phyloP scores from a whole-genome alignment of 2,888 invertebrate genomes.

The Anorthoa munda region DNA sequence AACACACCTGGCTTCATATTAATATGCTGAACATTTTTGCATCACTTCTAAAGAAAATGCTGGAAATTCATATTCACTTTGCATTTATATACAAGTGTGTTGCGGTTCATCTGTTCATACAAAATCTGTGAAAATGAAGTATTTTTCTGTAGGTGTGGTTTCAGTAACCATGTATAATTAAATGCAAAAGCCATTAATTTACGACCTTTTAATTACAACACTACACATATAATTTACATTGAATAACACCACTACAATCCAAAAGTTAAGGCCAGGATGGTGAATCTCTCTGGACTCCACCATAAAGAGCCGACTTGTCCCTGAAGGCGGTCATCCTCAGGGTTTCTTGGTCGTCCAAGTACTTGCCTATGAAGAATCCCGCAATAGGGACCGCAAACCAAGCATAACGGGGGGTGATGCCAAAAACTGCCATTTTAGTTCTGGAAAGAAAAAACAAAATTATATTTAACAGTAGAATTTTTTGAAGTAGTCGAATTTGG shows the following conservation, averaged over 20 bases:
- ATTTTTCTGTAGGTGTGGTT: background rate
- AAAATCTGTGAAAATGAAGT: too few relatives aligned
- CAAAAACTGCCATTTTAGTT: slow-evolving; percentile 89
- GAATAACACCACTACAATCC: slow-evolving; percentile 24
- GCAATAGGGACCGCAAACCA: slow-evolving; percentile 89
- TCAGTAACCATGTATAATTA: background rate
- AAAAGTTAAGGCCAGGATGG: slow-evolving; percentile 93
- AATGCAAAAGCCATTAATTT: background rate
- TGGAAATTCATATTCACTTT: background rate
- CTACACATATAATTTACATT: slow-evolving; percentile 13
- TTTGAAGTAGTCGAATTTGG: background rate
- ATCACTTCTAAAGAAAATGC: background rate
- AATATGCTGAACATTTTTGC: background rate
- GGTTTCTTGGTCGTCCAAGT: slow-evolving; percentile 93
- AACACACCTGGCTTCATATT: too few relatives aligned
- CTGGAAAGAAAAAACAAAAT: slow-evolving; percentile 35
- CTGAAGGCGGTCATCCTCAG: slow-evolving; percentile 93
- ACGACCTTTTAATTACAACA: slow-evolving; percentile 30
- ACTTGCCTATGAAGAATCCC: slow-evolving; percentile 92
- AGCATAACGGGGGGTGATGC: slow-evolving; percentile 89
- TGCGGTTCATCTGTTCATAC: too few relatives aligned
- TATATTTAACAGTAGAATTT: background rate
- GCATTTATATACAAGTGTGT: background rate
- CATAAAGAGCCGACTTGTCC: slow-evolving; percentile 95
- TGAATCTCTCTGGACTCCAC: slow-evolving; percentile 92